Percentiles rank a stretch among this genome's conserved stretches.
These are phyloP conservation scores for Mareca penelope DNA, from an alignment of 2,797 vertebrate genomes.

Conservation along the genomic window DNA sequence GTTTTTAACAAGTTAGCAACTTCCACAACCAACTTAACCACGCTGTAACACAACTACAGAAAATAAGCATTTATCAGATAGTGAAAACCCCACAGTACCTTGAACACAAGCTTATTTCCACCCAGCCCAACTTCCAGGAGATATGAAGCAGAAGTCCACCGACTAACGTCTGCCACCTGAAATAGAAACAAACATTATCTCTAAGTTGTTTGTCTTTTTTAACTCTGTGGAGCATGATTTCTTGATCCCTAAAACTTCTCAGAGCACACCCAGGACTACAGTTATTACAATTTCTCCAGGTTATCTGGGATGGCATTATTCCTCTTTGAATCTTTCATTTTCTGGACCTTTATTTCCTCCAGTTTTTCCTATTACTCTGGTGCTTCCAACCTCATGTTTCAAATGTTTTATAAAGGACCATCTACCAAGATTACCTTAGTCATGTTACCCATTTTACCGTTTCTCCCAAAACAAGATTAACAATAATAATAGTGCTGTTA, in stretches of 20 bases:
- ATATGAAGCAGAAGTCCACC: conserved; percentile 88
- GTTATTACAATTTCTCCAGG: neutral
- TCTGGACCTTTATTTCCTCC: neutral
- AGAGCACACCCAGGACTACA: neutral
- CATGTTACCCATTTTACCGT: neutral
- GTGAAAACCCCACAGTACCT: conserved; percentile 78
- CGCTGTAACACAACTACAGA: neutral
- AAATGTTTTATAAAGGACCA: neutral
- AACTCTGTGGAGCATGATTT: neutral
- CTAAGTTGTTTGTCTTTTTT: neutral
- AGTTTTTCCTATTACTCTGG: neutral
- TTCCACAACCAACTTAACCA: neutral
- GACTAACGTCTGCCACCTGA: conserved; percentile 92
- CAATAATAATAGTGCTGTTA: neutral
- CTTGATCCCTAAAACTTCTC: neutral
- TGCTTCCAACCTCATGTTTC: neutral
- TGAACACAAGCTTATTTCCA: conserved; percentile 86
- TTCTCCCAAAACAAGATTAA: neutral
- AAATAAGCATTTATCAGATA: neutral
- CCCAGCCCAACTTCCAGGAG: conserved; percentile 89
- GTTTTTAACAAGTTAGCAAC: neutral
- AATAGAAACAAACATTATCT: conserved; percentile 2
- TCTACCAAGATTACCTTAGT: neutral
- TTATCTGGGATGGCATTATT: neutral
- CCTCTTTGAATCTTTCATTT: neutral